Base-by-base conservation (phyloP, 2,797 vertebrate species). In the Microctenopoma lineatum region DNA sequence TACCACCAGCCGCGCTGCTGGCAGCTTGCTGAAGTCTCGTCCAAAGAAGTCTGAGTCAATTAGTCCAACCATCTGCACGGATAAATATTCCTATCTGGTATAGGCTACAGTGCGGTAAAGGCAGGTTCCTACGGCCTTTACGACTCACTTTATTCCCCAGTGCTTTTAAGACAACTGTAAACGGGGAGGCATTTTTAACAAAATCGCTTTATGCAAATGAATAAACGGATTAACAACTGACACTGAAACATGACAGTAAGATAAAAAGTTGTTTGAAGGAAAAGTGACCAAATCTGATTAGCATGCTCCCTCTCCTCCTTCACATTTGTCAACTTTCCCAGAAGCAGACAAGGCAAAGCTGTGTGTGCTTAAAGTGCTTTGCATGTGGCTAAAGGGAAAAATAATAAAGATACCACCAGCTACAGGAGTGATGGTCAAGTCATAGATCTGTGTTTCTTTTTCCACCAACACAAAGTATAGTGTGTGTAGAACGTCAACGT, bases 11-110 rank as follows among this genome's bases (percentile, higher is more conserved):
- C 21, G 57, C 15, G 41, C 71, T 27, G 65, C 44, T 26, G 62
- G 70, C 84, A 75, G 77, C 47, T 66, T 58, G 61, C 65, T 66
- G 36, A 45, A 68, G 59, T 50, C 46, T 57, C 6, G 38, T 73
- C 57, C 39, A 18, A 67, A 76, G 66, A 68, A 71, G 65, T 73
- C 75, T 45, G 68, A 73, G 70, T 89, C 81, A 90, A 90, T 91
- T 82, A 90, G 66, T 66, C 71, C 32, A 57, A 81, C 82, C 80
- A 87, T 88, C 87, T 91, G 87, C 71, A 89, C 34, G 50, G 52
- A 77, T 80, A 58, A 84, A 70, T 80, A 66, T 67, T 77, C 64
- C 66, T 67, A 45, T 77, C 68, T 63, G 63, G 38, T 56, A 45
- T 18, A 45, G 16, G 7, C 50, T 73, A 44, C 78, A 51, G 12